A percentile compares a stretch with the other conserved stretches of the same genome.
Conservation (phyloP, 92 coral and sea anemone species). For the Actinernus sp. region DNA sequence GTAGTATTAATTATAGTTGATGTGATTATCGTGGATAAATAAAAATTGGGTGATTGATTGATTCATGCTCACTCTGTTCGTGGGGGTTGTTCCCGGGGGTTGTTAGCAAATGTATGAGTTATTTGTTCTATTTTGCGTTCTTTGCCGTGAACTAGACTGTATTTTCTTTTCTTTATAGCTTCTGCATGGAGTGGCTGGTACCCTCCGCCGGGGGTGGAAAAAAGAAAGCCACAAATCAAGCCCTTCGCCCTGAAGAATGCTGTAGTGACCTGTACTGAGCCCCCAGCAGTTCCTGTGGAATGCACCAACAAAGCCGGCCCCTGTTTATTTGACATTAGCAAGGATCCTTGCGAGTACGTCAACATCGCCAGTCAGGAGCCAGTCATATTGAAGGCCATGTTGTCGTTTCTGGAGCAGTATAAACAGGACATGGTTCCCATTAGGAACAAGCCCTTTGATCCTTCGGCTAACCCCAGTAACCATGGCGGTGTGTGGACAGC, state of each 20-base stretch:
- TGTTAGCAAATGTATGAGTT: no score
- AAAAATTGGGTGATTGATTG: no score
- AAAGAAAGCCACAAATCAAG: constrained; percentile 14
- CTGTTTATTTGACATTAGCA: constrained; percentile 65
- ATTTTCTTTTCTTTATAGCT: no score
- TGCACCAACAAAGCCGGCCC: constrained; percentile 73
- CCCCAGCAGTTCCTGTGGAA: constrained; percentile 47
- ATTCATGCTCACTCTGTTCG: no score
- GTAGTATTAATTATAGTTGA: no score
- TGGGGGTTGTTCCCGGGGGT: no score
- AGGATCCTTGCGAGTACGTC: constrained; percentile 82
- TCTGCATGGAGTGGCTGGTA: constrained; percentile 84
- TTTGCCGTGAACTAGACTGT: no score
- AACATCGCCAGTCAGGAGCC: constrained; percentile 60
- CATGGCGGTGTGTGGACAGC: constrained; percentile 82
- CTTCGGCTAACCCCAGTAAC: constrained; percentile 47
- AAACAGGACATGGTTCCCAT: constrained; percentile 76
- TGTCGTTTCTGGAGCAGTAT: constrained; percentile 67
- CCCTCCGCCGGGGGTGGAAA: constrained; percentile 77
- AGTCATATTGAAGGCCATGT: constrained; percentile 48
- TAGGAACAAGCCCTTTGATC: constrained; percentile 56
- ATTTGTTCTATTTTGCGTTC: no score
- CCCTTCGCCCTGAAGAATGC: constrained; percentile 67
- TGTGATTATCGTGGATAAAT: no score
- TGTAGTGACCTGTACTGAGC: constrained; percentile 71